phyloP scores from a whole-genome alignment of 1,140 invertebrate species.

The Scaptomyza montana region DNA sequence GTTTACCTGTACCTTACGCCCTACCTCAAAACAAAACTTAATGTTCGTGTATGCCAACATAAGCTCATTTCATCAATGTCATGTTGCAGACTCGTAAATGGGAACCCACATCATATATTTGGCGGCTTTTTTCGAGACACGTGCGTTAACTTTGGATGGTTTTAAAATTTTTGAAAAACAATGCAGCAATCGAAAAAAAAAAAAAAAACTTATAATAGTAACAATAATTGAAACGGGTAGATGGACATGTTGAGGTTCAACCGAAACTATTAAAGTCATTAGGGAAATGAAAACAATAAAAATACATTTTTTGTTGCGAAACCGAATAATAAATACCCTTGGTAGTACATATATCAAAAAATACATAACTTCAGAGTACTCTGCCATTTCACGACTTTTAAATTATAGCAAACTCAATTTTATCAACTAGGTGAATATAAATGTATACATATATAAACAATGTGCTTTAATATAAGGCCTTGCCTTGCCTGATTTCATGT shows the following conservation, averaged over 20 bases:
- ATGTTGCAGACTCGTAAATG: constrained; percentile 54
- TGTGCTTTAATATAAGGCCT: constrained; percentile 13
- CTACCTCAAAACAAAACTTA: constrained; percentile 12
- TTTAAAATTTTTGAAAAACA: constrained; percentile 67
- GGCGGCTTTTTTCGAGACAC: constrained; percentile 50
- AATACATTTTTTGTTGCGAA: neutral
- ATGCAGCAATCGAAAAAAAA: constrained; percentile 35
- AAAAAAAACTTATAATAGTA: constrained; percentile 34
- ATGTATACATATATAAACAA: constrained; percentile 10
- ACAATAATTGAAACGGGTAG: constrained; percentile 36
- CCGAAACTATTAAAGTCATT: constrained; percentile 43
- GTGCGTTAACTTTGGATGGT: constrained; percentile 63
- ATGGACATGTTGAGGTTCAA: constrained; percentile 31
- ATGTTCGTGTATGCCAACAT: constrained; percentile 64
- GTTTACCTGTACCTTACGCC: no score
- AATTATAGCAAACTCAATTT: no score
- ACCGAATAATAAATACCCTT: constrained; percentile 20
- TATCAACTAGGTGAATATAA: neutral
- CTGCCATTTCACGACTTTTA: no score
- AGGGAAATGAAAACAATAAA: constrained; percentile 12
- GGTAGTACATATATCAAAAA: neutral
- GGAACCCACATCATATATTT: constrained; percentile 54
- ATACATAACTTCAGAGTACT: no score
- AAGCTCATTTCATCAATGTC: constrained; percentile 76
- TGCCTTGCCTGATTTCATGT: constrained; percentile 47